phyloP scores from a whole-genome alignment of 1,140 invertebrate genomes.

The Carcinoscorpius rotundicauda region DNA sequence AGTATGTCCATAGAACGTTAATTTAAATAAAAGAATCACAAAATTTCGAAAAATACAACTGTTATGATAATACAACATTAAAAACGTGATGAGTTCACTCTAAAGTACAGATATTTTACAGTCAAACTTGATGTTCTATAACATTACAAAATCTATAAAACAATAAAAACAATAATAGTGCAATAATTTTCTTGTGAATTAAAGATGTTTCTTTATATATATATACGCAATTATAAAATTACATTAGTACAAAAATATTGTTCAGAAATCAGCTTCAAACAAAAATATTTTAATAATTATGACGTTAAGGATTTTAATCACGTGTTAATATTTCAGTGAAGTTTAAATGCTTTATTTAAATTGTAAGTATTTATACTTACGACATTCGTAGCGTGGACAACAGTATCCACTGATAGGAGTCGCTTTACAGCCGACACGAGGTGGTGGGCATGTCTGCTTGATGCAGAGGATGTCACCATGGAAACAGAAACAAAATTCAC shows the following conservation, averaged over 20 bases:
- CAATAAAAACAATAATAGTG: no score
- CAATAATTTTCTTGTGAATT: no score
- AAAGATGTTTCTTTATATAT: background rate
- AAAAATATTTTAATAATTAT: background rate
- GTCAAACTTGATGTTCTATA: no score
- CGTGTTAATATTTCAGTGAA: background rate
- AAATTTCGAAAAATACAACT: no score
- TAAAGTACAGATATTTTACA: no score
- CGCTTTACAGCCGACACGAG: conserved; percentile 76
- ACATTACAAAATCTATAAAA: no score
- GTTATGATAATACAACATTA: no score
- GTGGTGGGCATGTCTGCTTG: conserved; percentile 87
- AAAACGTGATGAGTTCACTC: no score
- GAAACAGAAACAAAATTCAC: conserved; percentile 95
- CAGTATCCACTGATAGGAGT: conserved; percentile 87
- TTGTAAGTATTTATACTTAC: conserved; percentile 21
- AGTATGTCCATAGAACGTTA: no score
- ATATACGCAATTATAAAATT: background rate
- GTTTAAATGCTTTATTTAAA: background rate
- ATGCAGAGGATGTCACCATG: conserved; percentile 88
- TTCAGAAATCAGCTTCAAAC: background rate
- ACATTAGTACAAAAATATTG: background rate
- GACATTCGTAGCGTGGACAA: conserved; percentile 87
- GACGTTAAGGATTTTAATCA: background rate
- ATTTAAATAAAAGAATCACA: no score